Evolutionary conservation across 2,888 invertebrate species (phyloP).

Genomic region (Drosophila neotestacea): DNA sequence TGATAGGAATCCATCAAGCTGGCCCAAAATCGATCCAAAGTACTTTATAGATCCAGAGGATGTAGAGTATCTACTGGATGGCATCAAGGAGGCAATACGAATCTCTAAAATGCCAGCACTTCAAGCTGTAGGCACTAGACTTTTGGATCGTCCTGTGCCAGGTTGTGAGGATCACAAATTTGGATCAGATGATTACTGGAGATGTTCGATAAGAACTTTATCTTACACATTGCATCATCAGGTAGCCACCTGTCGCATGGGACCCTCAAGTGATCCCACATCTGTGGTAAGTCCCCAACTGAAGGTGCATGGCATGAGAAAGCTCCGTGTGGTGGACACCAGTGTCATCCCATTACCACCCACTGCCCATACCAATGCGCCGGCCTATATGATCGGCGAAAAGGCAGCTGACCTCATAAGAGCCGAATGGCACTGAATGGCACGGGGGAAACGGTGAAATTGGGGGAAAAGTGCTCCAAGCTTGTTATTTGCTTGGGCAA

Average conservation of each 20-base stretch:
- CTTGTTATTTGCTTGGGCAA: conserved; percentile 48
- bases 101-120: conserved; percentile 88
- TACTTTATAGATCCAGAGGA: conserved; percentile 86
- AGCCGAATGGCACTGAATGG: conserved; percentile 51
- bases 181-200: conserved; percentile 90
- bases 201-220: conserved; percentile 88
- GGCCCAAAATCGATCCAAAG: conserved; percentile 88
- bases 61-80: conserved; percentile 86
- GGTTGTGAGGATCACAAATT: conserved; percentile 86
- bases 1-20: conserved; percentile 87
- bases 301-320: conserved; percentile 87
- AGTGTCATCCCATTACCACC: conserved; percentile 89
- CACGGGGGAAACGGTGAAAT: neutral
- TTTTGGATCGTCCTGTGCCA: conserved; percentile 86
- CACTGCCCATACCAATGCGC: conserved; percentile 89
- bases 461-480: conserved; percentile 13
- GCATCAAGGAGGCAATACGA: conserved; percentile 87
- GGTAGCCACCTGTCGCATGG: conserved; percentile 90
- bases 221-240: conserved; percentile 89
- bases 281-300: conserved; percentile 89
- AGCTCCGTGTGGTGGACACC: conserved; percentile 89
- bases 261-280: conserved; percentile 87
- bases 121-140: conserved; percentile 86
- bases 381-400: conserved; percentile 90
- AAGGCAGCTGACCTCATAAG: conserved; percentile 89